Evolutionary conservation across 2,888 invertebrate species (phyloP).

Genomic region (Drosophila aldrichi): DNA sequence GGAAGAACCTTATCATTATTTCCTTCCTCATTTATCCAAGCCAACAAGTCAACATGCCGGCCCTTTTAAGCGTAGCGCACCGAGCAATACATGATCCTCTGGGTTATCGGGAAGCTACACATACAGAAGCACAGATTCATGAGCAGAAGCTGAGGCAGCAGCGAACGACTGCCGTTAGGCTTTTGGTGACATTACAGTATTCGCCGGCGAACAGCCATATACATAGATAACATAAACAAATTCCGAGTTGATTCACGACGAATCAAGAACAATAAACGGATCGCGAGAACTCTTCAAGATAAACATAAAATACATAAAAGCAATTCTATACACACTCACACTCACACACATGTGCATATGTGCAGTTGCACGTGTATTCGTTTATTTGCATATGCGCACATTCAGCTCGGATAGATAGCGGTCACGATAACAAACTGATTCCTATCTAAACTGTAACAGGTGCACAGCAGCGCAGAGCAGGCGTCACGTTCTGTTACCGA

Average conservation of each 20-base stretch:
- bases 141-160: slow-evolving; percentile 9
- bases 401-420: slow-evolving; percentile 59
- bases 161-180: slow-evolving; percentile 10
- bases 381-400: slow-evolving; percentile 14
- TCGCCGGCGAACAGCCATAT: slow-evolving; percentile 13
- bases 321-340: slow-evolving; percentile 10
- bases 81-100: slow-evolving; percentile 36
- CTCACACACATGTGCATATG: slow-evolving; percentile 14
- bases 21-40: background rate
- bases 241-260: slow-evolving; percentile 10
- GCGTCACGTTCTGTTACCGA: slow-evolving; percentile 45
- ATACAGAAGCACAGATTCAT: background rate
- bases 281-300: slow-evolving; percentile 31
- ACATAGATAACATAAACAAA: slow-evolving; percentile 43
- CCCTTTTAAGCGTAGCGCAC: slow-evolving; percentile 13
- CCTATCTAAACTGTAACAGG: slow-evolving; percentile 81
- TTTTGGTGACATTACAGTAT: slow-evolving; percentile 26
- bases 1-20: background rate
- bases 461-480: slow-evolving; percentile 70
- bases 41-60: background rate
- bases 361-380: slow-evolving; percentile 3
- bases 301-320: slow-evolving; percentile 24
- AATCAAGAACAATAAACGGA: slow-evolving; percentile 24
- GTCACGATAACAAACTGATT: slow-evolving; percentile 74
- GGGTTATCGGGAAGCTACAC: slow-evolving; percentile 38